Evolutionary conservation across 2,888 invertebrate genomes (phyloP).

Genomic region (Lydus trimaculatus): DNA sequence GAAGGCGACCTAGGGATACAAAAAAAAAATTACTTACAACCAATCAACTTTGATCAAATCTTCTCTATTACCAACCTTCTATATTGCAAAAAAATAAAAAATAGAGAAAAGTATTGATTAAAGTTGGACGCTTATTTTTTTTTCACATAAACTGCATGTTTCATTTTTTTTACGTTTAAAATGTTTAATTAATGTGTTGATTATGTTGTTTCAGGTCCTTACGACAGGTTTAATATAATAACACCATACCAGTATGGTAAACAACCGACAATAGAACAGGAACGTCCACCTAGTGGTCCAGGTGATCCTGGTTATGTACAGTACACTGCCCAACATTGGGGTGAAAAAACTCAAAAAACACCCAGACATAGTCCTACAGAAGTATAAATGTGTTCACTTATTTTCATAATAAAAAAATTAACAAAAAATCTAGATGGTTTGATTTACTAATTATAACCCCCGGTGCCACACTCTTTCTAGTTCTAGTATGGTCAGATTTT

Average conservation of each 20-base stretch:
- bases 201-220: conserved; percentile 59
- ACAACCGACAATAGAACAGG: conserved; percentile 60
- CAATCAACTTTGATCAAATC: background rate
- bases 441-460: no score
- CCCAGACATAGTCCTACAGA: conserved; percentile 58
- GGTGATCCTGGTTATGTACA: conserved; percentile 78
- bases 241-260: conserved; percentile 58
- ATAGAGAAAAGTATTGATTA: no score
- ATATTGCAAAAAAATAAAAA: conserved; percentile 10
- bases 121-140: background rate
- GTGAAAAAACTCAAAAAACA: conserved; percentile 63
- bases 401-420: background rate
- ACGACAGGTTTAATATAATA: conserved; percentile 57
- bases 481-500: no score
- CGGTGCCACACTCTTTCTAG: no score
- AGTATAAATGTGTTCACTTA: conserved; percentile 37
- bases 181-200: background rate
- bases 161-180: background rate
- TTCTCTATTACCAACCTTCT: conserved; percentile 8
- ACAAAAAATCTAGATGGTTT: no score
- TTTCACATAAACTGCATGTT: background rate
- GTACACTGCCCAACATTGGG: conserved; percentile 76
- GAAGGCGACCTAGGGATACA: background rate
- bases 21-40: conserved; percentile 23
- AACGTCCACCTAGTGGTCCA: conserved; percentile 69